Conservation (phyloP, 2,113 vertebrate genomes). For the Pungitius pungitius region DNA sequence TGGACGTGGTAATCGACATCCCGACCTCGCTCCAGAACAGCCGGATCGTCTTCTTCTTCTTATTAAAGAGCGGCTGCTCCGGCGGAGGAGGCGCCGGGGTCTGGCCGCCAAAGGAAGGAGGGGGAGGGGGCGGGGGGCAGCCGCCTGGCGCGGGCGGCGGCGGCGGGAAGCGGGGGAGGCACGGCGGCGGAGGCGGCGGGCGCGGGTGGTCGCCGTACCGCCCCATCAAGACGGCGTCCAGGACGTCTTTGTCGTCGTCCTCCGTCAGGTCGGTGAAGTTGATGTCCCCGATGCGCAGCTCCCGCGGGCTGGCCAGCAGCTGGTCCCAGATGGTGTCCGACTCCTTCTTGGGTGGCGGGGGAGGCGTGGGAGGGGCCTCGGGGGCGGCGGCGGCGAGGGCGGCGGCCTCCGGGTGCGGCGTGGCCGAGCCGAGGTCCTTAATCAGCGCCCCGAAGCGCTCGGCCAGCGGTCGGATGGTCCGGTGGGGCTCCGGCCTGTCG, state of each 20-base stretch:
- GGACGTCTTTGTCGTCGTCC: constrained; percentile 90
- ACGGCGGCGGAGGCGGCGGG: constrained; percentile 85
- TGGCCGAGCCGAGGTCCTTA: constrained; percentile 76
- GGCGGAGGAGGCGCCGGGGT: constrained; percentile 78
- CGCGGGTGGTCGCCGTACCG: constrained; percentile 85
- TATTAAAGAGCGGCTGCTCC: constrained; percentile 87
- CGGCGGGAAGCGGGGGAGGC: constrained; percentile 75
- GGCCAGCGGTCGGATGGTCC: constrained; percentile 87
- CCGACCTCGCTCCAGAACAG: constrained; percentile 97
- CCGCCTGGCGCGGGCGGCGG: constrained; percentile 80
- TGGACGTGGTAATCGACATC: constrained; percentile 87
- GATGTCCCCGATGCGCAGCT: constrained; percentile 95
- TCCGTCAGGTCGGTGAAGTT: constrained; percentile 96
- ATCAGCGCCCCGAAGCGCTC: constrained; percentile 91
- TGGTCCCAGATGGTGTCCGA: constrained; percentile 98
- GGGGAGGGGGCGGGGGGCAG: constrained; percentile 81
- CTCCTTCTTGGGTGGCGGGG: constrained; percentile 81
- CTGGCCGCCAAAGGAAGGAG: constrained; percentile 63
- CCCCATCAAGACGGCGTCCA: constrained; percentile 84
- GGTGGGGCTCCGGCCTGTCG: constrained; percentile 81
- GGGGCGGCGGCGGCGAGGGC: constrained; percentile 66
- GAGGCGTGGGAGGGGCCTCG: constrained; percentile 52
- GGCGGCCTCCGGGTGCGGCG: constrained; percentile 49
- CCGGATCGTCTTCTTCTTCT: constrained; percentile 98
- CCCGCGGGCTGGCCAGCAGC: constrained; percentile 92